Evolutionary conservation across 2,888 invertebrate species (phyloP).

Genomic region (Eubasilissa splendida): DNA sequence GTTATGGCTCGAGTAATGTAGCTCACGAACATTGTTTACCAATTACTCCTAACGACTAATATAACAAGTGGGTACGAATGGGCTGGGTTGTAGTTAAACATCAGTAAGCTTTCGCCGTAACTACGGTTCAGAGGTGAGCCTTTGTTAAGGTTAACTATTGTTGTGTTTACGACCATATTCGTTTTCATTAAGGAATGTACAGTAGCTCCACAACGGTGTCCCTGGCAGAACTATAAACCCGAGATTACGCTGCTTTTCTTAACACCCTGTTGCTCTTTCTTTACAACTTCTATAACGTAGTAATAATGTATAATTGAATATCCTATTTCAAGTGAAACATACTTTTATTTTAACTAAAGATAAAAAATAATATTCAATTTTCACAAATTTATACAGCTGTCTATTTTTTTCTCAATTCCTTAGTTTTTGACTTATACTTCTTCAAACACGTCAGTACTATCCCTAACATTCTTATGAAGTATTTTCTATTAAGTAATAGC

Average conservation of each 20-base stretch:
- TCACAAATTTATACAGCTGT: no score
- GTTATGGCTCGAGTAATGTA: no score
- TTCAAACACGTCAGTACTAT: no score
- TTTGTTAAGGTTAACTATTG: slow-evolving; percentile 22
- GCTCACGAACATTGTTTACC: no score
- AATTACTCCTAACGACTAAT: slow-evolving; percentile 23
- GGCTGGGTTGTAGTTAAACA: slow-evolving; percentile 22
- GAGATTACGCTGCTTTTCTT: slow-evolving; percentile 16
- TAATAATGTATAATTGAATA: no score
- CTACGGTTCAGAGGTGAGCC: slow-evolving; percentile 35
- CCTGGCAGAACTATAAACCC: slow-evolving; percentile 5
- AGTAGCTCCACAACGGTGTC: not conserved
- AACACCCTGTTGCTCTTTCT: slow-evolving; percentile 17
- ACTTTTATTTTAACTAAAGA: no score
- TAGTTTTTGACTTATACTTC: no score
- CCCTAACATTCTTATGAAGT: no score
- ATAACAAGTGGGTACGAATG: slow-evolving; percentile 15
- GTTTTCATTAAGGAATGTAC: slow-evolving; percentile 39
- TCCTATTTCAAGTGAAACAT: no score
- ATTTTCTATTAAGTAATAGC: no score
- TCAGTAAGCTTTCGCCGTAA: slow-evolving; percentile 28
- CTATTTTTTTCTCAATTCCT: no score
- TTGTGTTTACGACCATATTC: slow-evolving; percentile 41
- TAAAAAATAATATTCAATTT: no score
- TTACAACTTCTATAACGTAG: not conserved